Evolutionary conservation across 2,113 vertebrate genomes (phyloP).

Genomic region (Gallinago media): DNA sequence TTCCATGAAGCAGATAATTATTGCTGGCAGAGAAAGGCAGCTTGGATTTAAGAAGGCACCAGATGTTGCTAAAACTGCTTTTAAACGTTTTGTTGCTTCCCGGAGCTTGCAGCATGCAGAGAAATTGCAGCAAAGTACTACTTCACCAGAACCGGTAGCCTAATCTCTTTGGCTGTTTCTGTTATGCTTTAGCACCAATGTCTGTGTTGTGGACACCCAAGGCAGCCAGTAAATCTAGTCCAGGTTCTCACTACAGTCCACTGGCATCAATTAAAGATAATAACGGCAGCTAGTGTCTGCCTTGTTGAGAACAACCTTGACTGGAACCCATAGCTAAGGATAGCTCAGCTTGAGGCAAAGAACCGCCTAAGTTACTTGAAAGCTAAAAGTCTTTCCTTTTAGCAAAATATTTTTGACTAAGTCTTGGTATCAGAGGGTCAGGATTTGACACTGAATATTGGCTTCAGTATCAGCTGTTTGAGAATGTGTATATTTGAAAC

Average conservation of each 20-base stretch:
- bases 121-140: background rate
- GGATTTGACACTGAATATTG: background rate
- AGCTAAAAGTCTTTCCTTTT: background rate
- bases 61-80: constrained; percentile 55
- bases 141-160: background rate
- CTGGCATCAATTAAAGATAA: background rate
- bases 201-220: background rate
- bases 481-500: background rate
- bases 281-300: background rate
- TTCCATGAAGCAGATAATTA: constrained; percentile 49
- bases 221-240: background rate
- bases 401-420: background rate
- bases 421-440: background rate
- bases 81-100: constrained; percentile 35
- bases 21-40: constrained; percentile 43
- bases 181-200: background rate
- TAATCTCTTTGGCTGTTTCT: constrained; percentile 16
- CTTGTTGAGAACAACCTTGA: background rate
- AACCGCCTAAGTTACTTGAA: background rate
- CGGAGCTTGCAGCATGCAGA: background rate
- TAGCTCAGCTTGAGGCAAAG: background rate
- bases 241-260: background rate
- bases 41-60: constrained; percentile 54
- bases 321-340: background rate
- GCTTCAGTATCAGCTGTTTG: background rate